Evolutionary conservation across 2,797 vertebrate genomes (phyloP), one percentile per base, ranked within the genome.

Genomic region (Coilia nasus): DNA sequence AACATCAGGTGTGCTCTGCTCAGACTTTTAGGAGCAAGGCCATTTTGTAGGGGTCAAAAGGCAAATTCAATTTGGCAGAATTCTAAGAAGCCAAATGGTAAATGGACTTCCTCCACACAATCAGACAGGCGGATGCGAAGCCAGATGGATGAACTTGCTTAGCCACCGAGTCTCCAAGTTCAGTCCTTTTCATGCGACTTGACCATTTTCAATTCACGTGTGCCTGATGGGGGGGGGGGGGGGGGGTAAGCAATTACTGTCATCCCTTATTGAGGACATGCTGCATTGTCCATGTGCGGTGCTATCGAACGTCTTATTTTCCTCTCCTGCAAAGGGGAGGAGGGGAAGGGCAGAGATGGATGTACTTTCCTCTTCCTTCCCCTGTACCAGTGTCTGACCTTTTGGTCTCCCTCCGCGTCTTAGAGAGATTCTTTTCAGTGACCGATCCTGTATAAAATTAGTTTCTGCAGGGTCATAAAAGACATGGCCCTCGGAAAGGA

Each of bases 381-480:
- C 50, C 50, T 47, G 31, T 41, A 17, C 67, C 7, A 3, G 4
- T 47, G 71, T 41, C 35, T 78, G 71, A 78, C 71, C 71, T 78
- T 78, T 78, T 6, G 17, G 31, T 78, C 17, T 78, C 35, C 35
- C 71, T 44, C 31, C 17, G 71, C 21, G 71, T 78, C 35, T 78
- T 78, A 9, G 15, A 35, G 31, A 78, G 71, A 78, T 78, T 78
- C 71, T 78, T 78, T 78, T 44, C 71, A 78, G 71, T 78, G 71
- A 19, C 35, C 71, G 31, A 21, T 35, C 71, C 25, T 78, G 71
- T 78, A 78, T 78, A 41, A 78, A 78, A 78, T 78, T 44, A 78
- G 71, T 78, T 78, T 78, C 71, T 7, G 71, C 41, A 15, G 31
- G 71, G 71, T 41, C 71, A 44, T 78, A 31, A 41, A 9, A 78